Evolutionary conservation across 2,113 vertebrate genomes (phyloP).

Genomic region (Microcebus lehilahytsara): DNA sequence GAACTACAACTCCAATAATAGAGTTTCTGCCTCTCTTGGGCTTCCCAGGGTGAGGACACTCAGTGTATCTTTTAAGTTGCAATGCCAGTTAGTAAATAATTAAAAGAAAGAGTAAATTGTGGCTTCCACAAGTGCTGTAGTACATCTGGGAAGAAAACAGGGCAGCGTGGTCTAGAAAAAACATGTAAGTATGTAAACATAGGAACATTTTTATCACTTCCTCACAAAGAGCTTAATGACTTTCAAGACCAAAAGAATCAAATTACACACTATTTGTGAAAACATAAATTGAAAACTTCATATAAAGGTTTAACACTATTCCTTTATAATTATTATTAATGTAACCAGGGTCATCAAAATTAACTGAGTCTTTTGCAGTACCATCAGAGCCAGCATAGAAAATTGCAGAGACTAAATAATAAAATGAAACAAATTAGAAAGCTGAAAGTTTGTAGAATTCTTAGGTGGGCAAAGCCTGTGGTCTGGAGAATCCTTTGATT

Average conservation of each 20-base stretch:
- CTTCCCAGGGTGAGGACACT: not conserved
- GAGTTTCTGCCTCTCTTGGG: not conserved
- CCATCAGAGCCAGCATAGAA: not conserved
- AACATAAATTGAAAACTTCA: not conserved
- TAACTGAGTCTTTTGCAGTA: not conserved
- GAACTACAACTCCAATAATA: not conserved
- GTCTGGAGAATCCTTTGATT: not conserved
- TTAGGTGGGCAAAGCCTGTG: not conserved
- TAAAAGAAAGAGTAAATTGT: not conserved
- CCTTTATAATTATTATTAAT: not conserved
- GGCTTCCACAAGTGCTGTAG: not conserved
- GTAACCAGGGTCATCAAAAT: not conserved
- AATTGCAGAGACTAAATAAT: not conserved
- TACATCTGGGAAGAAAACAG: not conserved
- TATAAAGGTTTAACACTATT: not conserved
- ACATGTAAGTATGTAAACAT: not conserved
- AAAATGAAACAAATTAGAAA: not conserved
- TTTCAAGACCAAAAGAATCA: not conserved
- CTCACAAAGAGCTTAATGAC: not conserved
- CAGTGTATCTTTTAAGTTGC: not conserved
- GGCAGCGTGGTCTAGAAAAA: not conserved
- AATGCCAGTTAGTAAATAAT: not conserved
- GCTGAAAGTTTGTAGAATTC: not conserved
- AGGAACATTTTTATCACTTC: not conserved
- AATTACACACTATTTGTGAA: not conserved